These are phyloP conservation scores for Hydrotaea diabolus DNA, from an alignment of 2,888 invertebrate genomes.

Conservation along the genomic window DNA sequence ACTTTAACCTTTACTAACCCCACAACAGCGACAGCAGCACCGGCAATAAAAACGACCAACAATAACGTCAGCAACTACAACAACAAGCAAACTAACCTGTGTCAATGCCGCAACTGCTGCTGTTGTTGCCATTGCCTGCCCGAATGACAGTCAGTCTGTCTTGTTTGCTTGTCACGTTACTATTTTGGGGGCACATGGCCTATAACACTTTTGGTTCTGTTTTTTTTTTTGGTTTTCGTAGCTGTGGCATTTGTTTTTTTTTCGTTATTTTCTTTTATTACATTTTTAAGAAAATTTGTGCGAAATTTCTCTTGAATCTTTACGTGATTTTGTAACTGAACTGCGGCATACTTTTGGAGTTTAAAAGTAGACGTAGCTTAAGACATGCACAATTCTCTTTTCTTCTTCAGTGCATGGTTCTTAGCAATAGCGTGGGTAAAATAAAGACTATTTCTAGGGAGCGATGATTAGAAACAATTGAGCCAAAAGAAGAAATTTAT, in stretches of 20 bases:
- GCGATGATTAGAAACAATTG: too few relatives aligned
- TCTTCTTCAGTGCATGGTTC: not conserved
- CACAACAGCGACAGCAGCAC: constrained; percentile 12
- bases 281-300: not conserved
- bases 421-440: too few relatives aligned
- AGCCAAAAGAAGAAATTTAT: too few relatives aligned
- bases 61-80: constrained; percentile 3
- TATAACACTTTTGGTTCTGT: constrained; percentile 38
- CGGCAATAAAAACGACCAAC: constrained; percentile 4
- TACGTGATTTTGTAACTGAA: not conserved
- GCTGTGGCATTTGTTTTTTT: not conserved
- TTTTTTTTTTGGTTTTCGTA: not conserved
- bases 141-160: not conserved
- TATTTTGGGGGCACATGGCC: constrained; percentile 13
- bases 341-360: not conserved
- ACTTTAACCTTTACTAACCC: constrained; percentile 64
- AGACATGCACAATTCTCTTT: not conserved
- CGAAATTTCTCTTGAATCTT: not conserved
- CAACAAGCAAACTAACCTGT: constrained; percentile 57
- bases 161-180: constrained; percentile 41
- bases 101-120: constrained; percentile 66
- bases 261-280: not conserved
- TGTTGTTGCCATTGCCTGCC: not conserved
- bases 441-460: too few relatives aligned
- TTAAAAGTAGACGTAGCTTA: not conserved